Conservation (phyloP, 2,888 invertebrate genomes). For the Dryadula phaetusa region DNA sequence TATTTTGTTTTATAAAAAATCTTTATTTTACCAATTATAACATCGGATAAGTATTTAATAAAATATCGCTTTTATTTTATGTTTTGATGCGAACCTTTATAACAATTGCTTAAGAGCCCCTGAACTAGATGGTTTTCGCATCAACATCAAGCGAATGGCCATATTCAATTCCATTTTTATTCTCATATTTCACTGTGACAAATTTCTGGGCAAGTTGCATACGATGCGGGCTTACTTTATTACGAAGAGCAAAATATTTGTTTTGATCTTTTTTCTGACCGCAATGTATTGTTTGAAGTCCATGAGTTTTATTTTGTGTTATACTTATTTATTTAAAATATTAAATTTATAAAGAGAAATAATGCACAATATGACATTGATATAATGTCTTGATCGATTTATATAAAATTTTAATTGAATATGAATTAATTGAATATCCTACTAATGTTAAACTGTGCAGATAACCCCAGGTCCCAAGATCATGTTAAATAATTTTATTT, state of each 20-base stretch:
- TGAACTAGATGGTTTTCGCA: conserved; percentile 51
- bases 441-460: neutral
- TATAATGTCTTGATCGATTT: neutral
- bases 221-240: conserved; percentile 64
- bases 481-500: conserved; percentile 59
- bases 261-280: conserved; percentile 48
- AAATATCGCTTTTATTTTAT: neutral
- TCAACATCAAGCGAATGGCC: conserved; percentile 66
- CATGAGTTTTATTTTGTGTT: conserved; percentile 10
- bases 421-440: no score
- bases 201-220: conserved; percentile 56
- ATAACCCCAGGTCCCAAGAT: neutral
- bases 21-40: neutral
- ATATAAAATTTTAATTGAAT: neutral
- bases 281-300: conserved; percentile 51
- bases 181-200: conserved; percentile 72
- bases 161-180: conserved; percentile 63
- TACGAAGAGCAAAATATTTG: conserved; percentile 42
- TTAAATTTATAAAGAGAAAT: neutral
- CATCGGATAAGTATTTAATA: neutral
- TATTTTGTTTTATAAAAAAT: neutral
- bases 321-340: neutral
- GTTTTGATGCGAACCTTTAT: neutral
- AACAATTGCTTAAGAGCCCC: conserved; percentile 33
- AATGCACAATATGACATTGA: no score